Evolutionary conservation across 2,113 vertebrate species (phyloP).

Genomic region (Monopterus albus): DNA sequence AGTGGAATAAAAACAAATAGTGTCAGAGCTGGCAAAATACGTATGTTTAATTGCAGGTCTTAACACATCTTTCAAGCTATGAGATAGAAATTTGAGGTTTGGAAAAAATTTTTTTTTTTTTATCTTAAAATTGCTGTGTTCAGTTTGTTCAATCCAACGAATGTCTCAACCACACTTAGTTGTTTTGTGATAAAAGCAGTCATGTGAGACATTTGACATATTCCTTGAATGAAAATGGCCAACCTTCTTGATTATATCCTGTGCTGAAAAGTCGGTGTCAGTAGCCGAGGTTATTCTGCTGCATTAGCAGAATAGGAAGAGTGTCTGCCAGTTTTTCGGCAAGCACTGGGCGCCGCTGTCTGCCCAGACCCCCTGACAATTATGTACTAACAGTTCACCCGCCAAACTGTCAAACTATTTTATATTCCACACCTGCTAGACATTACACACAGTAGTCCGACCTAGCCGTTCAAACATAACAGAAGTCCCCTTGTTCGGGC

Average conservation of each 20-base stretch:
- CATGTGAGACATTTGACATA: slow-evolving; percentile 60
- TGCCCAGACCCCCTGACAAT: slow-evolving; percentile 72
- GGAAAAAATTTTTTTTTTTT: too few species aligned
- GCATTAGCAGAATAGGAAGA: slow-evolving; percentile 68
- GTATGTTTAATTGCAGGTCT: too few species aligned
- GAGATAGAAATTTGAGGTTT: too few species aligned
- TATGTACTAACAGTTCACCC: slow-evolving; percentile 72
- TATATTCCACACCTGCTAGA: slow-evolving; percentile 80
- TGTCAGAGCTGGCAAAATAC: too few species aligned
- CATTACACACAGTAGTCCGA: slow-evolving; percentile 72
- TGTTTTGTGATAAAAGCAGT: slow-evolving; percentile 54
- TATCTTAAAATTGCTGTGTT: too few species aligned
- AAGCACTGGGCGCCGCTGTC: slow-evolving; percentile 57
- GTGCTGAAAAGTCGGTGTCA: slow-evolving; percentile 63
- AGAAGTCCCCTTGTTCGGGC: slow-evolving; percentile 74
- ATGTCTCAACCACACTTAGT: too few species aligned
- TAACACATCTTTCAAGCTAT: too few species aligned
- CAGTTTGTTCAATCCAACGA: too few species aligned
- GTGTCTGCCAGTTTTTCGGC: slow-evolving; percentile 73
- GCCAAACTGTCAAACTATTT: slow-evolving; percentile 80
- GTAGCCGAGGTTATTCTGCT: slow-evolving; percentile 67
- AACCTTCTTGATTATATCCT: slow-evolving; percentile 67
- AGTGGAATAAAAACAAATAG: too few species aligned
- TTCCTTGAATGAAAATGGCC: slow-evolving; percentile 50
- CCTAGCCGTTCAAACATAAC: slow-evolving; percentile 73